Base-by-base conservation (phyloP, 2,797 vertebrate species). In the Gymnoscopelus braueri region DNA sequence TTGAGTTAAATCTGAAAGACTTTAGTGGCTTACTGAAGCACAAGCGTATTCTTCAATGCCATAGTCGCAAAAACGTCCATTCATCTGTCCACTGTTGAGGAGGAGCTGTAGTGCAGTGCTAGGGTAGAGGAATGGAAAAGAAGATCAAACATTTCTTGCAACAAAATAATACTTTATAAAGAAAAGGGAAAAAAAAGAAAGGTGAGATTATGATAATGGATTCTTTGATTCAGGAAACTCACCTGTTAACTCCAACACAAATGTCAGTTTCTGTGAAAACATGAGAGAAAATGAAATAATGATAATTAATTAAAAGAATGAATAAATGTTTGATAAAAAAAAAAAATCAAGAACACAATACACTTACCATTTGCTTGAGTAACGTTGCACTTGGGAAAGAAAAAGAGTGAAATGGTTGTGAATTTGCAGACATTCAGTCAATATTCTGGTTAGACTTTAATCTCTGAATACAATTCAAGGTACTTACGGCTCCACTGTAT, bases 181-280 rank as follows among this genome's bases (percentile, higher is more conserved):
- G 32, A 29, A 48, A 52, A 9, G 9, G 39, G 8, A 8, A 44
- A 29, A 26, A 29, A 19, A 29, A 19, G 19, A 19, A 19, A 19
- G 19, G 19, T 1, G 19, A 19, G 19, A 19, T 19, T 19, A 19
- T 19, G 19, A 19, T 19, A 19, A 19, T 19, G 19, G 19, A 1
- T 19, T 44, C 2, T 44, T 9, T 44, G 39, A 44, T 44, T 44
- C 39, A 8, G 9, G 39, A 44, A 65, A 52, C 83, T 60, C 56
- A 94, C 93, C 91, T 92, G 89, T 91, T 86, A 32, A 90, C 63
- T 52, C 76, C 79, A 1, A 11, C 11, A 65, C 92, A 93, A 48
- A 90, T 83, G 0, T 71, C 59, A 0, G 85, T 83, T 65, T 78
- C 92, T 93, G 77, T 67, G 19, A 50, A 69, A 44, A 9, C 7